Percentiles rank a stretch among this genome's conserved stretches.
Evolutionary conservation across 2,797 vertebrate species (phyloP).

Genomic region (Potorous gilbertii): DNA sequence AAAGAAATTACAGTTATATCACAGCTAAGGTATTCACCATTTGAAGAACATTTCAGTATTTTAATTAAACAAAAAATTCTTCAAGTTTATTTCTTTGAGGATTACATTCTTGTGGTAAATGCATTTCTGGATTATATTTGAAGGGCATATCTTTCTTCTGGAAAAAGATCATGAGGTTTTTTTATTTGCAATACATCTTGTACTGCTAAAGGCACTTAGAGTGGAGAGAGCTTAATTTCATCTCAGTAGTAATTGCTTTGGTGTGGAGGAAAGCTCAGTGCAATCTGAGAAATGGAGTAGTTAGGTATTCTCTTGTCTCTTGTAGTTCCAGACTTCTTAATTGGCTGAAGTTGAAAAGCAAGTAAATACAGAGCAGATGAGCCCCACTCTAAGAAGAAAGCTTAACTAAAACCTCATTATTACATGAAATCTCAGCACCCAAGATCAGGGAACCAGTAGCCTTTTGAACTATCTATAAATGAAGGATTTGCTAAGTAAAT

Average conservation of each 20-base stretch:
- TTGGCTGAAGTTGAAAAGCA: not conserved
- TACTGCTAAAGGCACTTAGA: slow-evolving; percentile 45
- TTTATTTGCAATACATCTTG: not conserved
- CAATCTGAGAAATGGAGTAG: slow-evolving; percentile 20
- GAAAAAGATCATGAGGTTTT: slow-evolving; percentile 26
- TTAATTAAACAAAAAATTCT: slow-evolving; percentile 6
- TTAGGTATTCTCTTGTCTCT: slow-evolving; percentile 9
- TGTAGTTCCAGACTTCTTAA: not conserved
- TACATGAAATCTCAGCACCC: not conserved
- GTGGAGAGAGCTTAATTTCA: slow-evolving; percentile 1
- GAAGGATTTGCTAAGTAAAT: slow-evolving; percentile 43
- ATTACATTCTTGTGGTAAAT: not conserved
- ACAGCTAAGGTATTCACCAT: not conserved
- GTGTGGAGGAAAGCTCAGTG: slow-evolving; percentile 10
- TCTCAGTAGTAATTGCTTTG: slow-evolving; percentile 36
- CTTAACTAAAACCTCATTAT: not conserved
- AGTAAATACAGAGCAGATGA: not conserved
- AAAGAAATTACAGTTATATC: not conserved
- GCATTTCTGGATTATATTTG: not conserved
- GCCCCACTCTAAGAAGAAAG: slow-evolving; percentile 15
- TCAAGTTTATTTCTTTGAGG: not conserved
- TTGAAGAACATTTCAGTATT: not conserved
- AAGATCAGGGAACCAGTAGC: slow-evolving; percentile 16
- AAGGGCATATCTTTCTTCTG: not conserved
- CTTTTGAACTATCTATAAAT: not conserved